Base-by-base conservation (phyloP, 2,888 invertebrate genomes). In the Panopea generosa region DNA sequence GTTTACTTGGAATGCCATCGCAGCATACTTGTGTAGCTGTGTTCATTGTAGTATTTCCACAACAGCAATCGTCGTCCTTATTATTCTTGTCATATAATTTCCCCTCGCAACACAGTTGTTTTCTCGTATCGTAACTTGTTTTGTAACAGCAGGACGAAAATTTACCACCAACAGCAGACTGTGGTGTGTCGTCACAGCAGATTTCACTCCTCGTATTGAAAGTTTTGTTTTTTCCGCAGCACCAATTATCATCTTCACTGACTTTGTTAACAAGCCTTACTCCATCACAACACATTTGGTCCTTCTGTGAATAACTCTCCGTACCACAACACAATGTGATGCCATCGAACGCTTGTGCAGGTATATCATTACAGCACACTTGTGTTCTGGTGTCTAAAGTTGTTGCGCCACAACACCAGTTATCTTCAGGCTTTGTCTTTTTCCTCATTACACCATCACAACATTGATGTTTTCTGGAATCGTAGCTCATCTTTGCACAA, bases 151-250 rank as follows among this genome's bases (percentile, higher is more conserved):
- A 77, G 20, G 63, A 68, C 2, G 72, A 47, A 27, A 43, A 40
- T 24, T 27, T 53, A 11, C 29, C 61, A n/a, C 60, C 72, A n/a
- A 60, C 47, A 20, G 33, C 63, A 7, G 53, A 60, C 33, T 77
- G 77, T 22, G 77, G 69, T 6, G 33, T 50, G 16, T 60, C 77
- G n/a, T 77, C 60, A 43, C 77, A 77, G 24, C 77, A 77, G n/a
- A 72, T 26, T 24, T 73, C 72, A 20, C 16, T 63, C 11, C 59
- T 47, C 20, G 68, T 69, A 47, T 73, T 77, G 52, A 53, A 77
- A 11, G 77, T 77, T 55, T 61, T 45, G 29, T 65, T 60, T 16
- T 45, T 55, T 18, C 77, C 77, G 68, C 77, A 77, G 26, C 77
- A 77, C 56, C 68, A 72, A 45, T 77, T 72, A 22, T 77, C 77